Evolutionary conservation across 92 coral and sea anemone species (phyloP).

Genomic region (Metridium senile): DNA sequence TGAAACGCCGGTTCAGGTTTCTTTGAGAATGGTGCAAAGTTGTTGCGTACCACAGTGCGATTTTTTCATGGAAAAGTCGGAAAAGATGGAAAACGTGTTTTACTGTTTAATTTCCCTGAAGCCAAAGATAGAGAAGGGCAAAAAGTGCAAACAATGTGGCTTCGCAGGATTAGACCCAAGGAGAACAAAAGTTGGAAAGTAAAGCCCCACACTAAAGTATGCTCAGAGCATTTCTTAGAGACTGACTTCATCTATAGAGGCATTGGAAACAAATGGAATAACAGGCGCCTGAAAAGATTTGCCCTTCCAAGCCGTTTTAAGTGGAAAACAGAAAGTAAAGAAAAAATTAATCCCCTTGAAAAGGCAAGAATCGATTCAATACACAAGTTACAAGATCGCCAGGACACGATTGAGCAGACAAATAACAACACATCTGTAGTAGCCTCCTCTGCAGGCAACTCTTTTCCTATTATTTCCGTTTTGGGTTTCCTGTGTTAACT

Average conservation of each 20-base stretch:
- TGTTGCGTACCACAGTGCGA: constrained; percentile 30
- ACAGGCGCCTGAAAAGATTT: constrained; percentile 6
- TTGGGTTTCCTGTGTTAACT: no score
- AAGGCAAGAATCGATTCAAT: constrained; percentile 4
- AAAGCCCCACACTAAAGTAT: constrained; percentile 24
- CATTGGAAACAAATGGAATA: constrained; percentile 12
- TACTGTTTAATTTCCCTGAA: constrained; percentile 25
- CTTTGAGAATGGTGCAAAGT: constrained; percentile 11
- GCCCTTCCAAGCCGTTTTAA: constrained; percentile 25
- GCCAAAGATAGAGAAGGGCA: constrained; percentile 21
- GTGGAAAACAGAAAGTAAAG: constrained; percentile 1
- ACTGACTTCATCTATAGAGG: constrained; percentile 27
- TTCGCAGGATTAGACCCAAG: constrained; percentile 6
- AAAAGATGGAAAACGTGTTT: constrained; percentile 29
- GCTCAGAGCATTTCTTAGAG: constrained; percentile 19
- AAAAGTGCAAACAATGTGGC: constrained; percentile 23
- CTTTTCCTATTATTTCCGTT: no score
- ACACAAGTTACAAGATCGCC: no score
- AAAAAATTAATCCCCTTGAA: constrained; percentile 16
- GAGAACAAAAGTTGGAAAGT: constrained; percentile 21
- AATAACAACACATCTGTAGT: no score
- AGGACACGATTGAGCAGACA: no score
- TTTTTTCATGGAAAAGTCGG: constrained; percentile 18
- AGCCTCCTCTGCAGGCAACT: no score
- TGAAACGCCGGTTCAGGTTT: constrained; percentile 5